Percentiles rank a stretch among this genome's conserved stretches.
These are phyloP conservation scores for Mechanitis mazaeus DNA, from an alignment of 2,888 invertebrate genomes.

Conservation along the genomic window DNA sequence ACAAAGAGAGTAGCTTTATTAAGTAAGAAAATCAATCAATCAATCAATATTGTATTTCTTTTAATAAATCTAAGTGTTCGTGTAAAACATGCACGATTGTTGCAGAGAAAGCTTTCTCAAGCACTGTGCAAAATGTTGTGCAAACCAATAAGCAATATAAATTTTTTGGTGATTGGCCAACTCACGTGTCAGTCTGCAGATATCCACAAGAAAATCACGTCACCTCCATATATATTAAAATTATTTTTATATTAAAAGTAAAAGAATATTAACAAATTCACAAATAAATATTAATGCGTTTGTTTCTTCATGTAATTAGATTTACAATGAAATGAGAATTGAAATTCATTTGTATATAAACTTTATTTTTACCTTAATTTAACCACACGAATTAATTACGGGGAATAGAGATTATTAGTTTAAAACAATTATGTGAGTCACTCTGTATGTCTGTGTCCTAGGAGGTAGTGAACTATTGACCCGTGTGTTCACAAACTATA, in stretches of 20 bases:
- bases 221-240: slow-evolving; percentile 4
- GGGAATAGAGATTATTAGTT: slow-evolving; percentile 52
- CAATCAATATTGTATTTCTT: slow-evolving; percentile 17
- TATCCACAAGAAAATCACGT: slow-evolving; percentile 19
- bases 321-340: slow-evolving; percentile 4
- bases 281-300: slow-evolving; percentile 1
- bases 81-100: slow-evolving; percentile 25
- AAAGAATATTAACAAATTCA: not conserved
- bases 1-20: no score
- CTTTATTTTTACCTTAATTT: slow-evolving; percentile 33
- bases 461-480: slow-evolving; percentile 49
- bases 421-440: slow-evolving; percentile 59
- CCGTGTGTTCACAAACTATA: slow-evolving; percentile 56
- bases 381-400: slow-evolving; percentile 46
- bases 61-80: slow-evolving; percentile 18
- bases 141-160: slow-evolving; percentile 32
- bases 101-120: slow-evolving; percentile 28
- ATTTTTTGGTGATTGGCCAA: slow-evolving; percentile 41
- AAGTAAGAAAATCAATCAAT: not conserved
- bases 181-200: slow-evolving; percentile 36
- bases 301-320: slow-evolving; percentile 3
- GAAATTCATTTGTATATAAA: slow-evolving; percentile 23
- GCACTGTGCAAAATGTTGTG: slow-evolving; percentile 32
- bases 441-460: slow-evolving; percentile 45
- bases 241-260: not conserved